Conservation (phyloP, 2,888 invertebrate species). For the Lobophora halterata region DNA sequence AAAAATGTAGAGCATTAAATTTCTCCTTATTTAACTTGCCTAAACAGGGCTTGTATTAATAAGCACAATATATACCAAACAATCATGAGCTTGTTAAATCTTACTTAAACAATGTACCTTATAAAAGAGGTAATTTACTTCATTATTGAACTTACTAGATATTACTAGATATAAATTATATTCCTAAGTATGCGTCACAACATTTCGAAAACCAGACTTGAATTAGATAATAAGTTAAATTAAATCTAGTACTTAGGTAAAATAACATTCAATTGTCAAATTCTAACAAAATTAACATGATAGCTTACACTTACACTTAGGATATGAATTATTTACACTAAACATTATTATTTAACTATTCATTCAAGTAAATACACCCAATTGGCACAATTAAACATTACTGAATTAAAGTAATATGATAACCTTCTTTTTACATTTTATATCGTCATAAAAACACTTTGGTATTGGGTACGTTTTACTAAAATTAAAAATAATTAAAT, state of each 20-base stretch:
- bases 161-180: constrained; percentile 3
- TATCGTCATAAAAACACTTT: no score
- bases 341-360: constrained; percentile 9
- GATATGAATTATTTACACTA: constrained; percentile 33
- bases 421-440: no score
- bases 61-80: no score
- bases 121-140: neutral
- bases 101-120: no score
- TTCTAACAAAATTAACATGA: constrained; percentile 11
- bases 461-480: no score
- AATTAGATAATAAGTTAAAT: constrained; percentile 14
- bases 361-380: constrained; percentile 11
- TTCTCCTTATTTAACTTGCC: no score
- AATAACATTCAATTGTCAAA: no score
- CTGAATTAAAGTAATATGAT: constrained; percentile 1
- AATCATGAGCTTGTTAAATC: no score
- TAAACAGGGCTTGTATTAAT: no score
- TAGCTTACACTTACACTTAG: constrained; percentile 23
- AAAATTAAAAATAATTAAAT: no score
- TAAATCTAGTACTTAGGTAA: no score
- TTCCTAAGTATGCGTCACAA: constrained; percentile 30
- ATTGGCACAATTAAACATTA: constrained; percentile 12
- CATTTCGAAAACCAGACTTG: constrained; percentile 18
- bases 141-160: neutral
- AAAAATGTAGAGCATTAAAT: no score